Evolutionary conservation across 2,113 vertebrate species (phyloP).

Genomic region (Poeciliopsis occidentalis): DNA sequence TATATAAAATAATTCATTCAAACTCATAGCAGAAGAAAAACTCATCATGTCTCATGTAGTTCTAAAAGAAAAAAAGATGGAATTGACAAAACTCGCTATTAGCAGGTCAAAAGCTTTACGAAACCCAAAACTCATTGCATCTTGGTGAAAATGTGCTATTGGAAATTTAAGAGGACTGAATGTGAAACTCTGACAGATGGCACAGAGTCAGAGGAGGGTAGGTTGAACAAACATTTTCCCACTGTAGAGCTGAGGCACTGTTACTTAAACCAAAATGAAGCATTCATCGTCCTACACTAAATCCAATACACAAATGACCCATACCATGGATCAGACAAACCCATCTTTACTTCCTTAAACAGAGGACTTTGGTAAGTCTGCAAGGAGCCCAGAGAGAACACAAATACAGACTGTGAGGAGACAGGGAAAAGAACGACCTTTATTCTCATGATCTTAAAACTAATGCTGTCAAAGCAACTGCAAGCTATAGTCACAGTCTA

Average conservation of each 20-base stretch:
- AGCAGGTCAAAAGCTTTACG: too few species aligned
- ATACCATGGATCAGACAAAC: constrained; percentile 52
- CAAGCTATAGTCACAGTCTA: constrained; percentile 34
- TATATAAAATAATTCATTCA: too few species aligned
- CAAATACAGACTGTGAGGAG: constrained; percentile 8
- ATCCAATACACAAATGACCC: constrained; percentile 44
- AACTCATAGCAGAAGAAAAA: too few species aligned
- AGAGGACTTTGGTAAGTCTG: constrained; percentile 13
- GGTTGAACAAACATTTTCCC: constrained; percentile 33
- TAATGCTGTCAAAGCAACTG: constrained; percentile 19
- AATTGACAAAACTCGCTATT: too few species aligned
- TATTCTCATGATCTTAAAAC: constrained; percentile 31
- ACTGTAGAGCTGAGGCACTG: constrained; percentile 59
- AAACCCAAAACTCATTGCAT: too few species aligned
- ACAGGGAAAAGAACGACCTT: constrained; percentile 18
- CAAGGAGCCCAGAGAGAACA: constrained; percentile 21
- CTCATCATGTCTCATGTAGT: too few species aligned
- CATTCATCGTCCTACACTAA: constrained; percentile 50
- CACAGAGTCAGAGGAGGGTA: not conserved
- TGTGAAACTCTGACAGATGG: constrained; percentile 7
- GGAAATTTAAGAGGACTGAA: not conserved
- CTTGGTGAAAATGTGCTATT: too few species aligned
- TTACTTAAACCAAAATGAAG: constrained; percentile 69
- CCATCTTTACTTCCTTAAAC: constrained; percentile 26
- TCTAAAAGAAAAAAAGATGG: too few species aligned